Conservation (phyloP, 2,888 invertebrate genomes). For the Elegia similella region DNA sequence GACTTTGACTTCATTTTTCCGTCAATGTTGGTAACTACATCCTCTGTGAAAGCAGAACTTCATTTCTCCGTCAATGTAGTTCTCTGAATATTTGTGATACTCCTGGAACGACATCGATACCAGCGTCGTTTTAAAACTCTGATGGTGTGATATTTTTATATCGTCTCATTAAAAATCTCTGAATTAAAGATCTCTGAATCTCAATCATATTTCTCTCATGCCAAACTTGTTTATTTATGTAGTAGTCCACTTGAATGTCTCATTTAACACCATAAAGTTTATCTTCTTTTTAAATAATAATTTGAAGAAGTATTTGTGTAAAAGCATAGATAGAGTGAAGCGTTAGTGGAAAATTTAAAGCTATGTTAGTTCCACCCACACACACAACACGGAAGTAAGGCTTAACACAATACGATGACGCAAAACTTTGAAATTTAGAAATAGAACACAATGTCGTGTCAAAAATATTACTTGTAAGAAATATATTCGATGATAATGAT, state of each 20-base stretch:
- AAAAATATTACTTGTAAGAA: background rate
- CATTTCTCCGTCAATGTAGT: too few species aligned
- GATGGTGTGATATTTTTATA: too few species aligned
- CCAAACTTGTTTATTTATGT: background rate
- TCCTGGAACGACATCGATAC: too few species aligned
- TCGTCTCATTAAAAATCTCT: too few species aligned
- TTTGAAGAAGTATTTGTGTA: slow-evolving; percentile 1
- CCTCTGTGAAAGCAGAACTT: too few species aligned
- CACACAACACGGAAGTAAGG: slow-evolving; percentile 15
- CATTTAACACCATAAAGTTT: background rate
- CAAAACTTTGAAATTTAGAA: background rate
- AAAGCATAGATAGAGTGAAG: slow-evolving; percentile 29
- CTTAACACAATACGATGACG: background rate
- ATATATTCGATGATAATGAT: background rate
- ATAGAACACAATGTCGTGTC: background rate
- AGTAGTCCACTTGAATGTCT: background rate
- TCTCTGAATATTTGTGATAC: too few species aligned
- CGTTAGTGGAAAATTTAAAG: slow-evolving; percentile 42
- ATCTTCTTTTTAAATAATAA: background rate
- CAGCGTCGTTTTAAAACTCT: too few species aligned
- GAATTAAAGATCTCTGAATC: too few species aligned
- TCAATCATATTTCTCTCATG: too few species aligned
- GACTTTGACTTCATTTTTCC: too few species aligned
- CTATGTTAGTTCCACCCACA: slow-evolving; percentile 39
- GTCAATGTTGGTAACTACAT: too few species aligned